Conservation (phyloP, 92 coral and sea anemone genomes). For the Epizoanthus illoricatus region DNA sequence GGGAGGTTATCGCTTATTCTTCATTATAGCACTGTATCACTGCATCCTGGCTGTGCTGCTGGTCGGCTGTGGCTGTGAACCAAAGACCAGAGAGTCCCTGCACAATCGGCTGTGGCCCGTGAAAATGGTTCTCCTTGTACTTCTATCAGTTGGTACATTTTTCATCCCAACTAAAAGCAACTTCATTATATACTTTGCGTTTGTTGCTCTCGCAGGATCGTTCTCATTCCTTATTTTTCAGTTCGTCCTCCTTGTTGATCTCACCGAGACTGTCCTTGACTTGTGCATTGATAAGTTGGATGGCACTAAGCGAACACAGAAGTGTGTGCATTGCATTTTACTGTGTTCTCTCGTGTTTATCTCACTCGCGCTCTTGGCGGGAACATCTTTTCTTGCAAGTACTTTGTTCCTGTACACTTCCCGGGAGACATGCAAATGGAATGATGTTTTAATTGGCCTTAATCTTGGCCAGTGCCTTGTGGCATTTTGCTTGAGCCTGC, state of each 20-base stretch:
- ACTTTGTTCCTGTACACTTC: conserved; percentile 33
- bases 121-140: conserved; percentile 17
- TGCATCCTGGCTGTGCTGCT: conserved; percentile 36
- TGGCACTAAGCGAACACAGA: background rate
- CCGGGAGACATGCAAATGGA: conserved; percentile 49
- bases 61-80: conserved; percentile 2
- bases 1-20: conserved; percentile 40
- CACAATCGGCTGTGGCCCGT: conserved; percentile 49
- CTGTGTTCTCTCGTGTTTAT: background rate
- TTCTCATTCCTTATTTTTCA: conserved; percentile 45
- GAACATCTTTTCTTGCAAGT: conserved; percentile 25
- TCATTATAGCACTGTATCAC: conserved; percentile 40
- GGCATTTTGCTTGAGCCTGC: conserved; percentile 38
- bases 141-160: conserved; percentile 22
- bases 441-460: conserved; percentile 32
- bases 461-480: conserved; percentile 44
- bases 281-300: background rate
- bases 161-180: conserved; percentile 47
- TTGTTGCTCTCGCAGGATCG: conserved; percentile 35
- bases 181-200: conserved; percentile 36
- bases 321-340: background rate
- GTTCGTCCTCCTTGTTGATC: conserved; percentile 40
- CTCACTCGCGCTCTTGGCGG: conserved; percentile 37
- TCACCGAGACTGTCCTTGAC: conserved; percentile 36
- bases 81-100: conserved; percentile 27